Evolutionary conservation across 30 jellyfish, hydroid and myxozoan species (phyloP), one percentile per base, ranked within the genome.

Genomic region (Turritopsis dohrnii): DNA sequence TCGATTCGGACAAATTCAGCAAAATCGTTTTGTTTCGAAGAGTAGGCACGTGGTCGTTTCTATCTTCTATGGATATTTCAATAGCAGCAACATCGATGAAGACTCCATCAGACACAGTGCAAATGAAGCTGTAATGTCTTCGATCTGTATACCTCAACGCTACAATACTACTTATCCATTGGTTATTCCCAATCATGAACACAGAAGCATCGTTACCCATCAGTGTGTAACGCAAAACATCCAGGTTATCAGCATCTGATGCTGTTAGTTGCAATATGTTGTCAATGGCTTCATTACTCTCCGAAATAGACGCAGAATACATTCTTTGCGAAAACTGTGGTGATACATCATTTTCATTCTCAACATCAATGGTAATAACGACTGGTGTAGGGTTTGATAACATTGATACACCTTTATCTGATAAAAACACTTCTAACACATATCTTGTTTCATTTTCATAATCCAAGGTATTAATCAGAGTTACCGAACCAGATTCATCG

Each of bases 341-440:
- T 24, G 18, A 1, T 1, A 9, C 71, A 29, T 85, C 92, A 79
- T 85, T 85, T 24, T 21, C 83, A 85, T 85, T 72, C 18, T 24
- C 65, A 41, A 85, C 71, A 7, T 76, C 29, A 27, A 85, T 27
- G 28, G 24, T 25, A 29, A 76, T 72, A 53, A 52, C 27, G 22
- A 79, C 89, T 5, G 71, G 28, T 17, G 86, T 25, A 27, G 82
- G 1, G 7, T 82, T 82, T 20, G 71, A 16, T 18, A 23, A 18
- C 21, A 52, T 29, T 16, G 83, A 52, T 29, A 16, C 41, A 21
- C 83, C 83, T 24, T 16, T 21, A 74, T 74, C 83, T 74, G 83
- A 74, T 74, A 74, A 24, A 74, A 20, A 24, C 27, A 74, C 83
- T 74, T 74, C 41, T 7, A 74, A 29, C 16, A 7, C n/a, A 74